Percentiles rank a stretch among this genome's conserved stretches.
These are phyloP conservation scores for Amazona vittata DNA, from an alignment of 2,113 vertebrate genomes.

Conservation along the genomic window DNA sequence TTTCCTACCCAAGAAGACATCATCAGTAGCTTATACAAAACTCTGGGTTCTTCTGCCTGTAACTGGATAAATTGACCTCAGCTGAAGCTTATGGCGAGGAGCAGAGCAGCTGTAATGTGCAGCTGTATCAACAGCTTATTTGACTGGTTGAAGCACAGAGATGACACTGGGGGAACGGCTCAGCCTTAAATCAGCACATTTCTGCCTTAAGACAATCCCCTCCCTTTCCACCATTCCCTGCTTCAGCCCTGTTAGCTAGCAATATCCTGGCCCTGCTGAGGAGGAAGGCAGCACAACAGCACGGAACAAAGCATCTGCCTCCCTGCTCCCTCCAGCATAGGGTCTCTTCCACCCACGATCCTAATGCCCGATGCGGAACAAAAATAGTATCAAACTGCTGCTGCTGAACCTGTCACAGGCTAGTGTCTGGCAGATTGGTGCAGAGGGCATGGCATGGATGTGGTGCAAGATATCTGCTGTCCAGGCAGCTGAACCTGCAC, in stretches of 20 bases:
- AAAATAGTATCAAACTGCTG: background rate
- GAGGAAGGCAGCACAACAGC: background rate
- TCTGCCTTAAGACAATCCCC: background rate
- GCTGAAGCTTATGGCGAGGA: background rate
- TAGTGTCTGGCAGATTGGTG: accelerated
- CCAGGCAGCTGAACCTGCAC: background rate
- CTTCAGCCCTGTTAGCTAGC: background rate
- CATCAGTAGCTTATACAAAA: background rate
- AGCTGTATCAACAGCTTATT: background rate
- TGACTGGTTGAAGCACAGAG: background rate
- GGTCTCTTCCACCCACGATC: background rate
- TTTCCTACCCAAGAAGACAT: background rate
- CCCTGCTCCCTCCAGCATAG: background rate
- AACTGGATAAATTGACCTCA: background rate
- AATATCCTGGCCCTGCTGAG: background rate
- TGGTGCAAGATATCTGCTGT: background rate
- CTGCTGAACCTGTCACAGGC: background rate
- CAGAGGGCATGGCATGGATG: background rate
- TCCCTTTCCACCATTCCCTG: background rate
- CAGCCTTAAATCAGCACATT: background rate
- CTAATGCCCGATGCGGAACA: background rate
- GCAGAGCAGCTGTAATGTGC: background rate
- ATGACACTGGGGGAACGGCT: background rate
- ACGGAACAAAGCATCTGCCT: background rate
- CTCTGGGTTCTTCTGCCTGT: background rate